Percentiles rank a stretch among this genome's conserved stretches.
Conservation (phyloP, 2,113 vertebrate genomes). For the Hyperopisus bebe region DNA sequence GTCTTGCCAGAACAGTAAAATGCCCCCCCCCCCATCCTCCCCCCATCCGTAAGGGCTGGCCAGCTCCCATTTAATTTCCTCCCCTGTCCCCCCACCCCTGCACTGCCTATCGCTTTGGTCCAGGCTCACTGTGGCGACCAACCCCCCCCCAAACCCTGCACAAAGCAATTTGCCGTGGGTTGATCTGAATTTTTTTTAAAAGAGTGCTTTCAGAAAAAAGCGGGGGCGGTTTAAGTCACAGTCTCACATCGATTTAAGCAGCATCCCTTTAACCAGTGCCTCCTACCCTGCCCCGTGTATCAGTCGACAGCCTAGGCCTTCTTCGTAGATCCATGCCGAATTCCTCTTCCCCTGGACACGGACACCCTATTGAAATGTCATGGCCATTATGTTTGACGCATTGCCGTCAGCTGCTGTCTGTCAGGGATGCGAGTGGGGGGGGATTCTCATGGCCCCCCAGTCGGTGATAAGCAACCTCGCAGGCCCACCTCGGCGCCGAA, state of each 20-base stretch:
- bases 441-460: not conserved
- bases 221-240: slow-evolving; percentile 5
- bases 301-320: not conserved
- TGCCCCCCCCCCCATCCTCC: not conserved
- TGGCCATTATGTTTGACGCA: not conserved
- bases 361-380: slow-evolving; percentile 15
- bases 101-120: not conserved
- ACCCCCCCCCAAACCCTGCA: not conserved
- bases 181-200: slow-evolving; percentile 13
- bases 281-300: not conserved
- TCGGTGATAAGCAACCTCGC: not conserved
- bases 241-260: slow-evolving; percentile 10
- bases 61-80: not conserved
- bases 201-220: not conserved
- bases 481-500: not conserved
- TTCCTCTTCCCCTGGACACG: not conserved
- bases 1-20: not conserved
- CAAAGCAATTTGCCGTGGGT: not conserved
- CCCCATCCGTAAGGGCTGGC: not conserved
- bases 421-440: not conserved
- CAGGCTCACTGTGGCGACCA: not conserved
- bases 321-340: not conserved
- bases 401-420: not conserved
- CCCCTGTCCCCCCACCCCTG: too few species aligned
- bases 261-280: not conserved